Conservation (phyloP, 2,113 vertebrate species). For the Microcebus murinus region DNA sequence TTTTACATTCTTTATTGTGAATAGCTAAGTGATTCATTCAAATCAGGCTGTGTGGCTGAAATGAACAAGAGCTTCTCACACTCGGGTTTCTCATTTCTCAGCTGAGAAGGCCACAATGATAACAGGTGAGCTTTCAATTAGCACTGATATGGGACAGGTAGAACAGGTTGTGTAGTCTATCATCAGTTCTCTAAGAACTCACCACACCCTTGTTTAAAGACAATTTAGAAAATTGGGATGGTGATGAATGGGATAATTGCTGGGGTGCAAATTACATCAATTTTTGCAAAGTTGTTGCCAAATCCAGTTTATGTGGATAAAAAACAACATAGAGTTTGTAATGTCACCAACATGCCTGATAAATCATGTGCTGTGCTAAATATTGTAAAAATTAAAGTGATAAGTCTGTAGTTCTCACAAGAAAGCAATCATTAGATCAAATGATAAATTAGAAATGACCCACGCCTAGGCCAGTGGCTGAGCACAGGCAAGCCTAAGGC, state of each 20-base stretch:
- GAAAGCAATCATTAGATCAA: constrained; percentile 25
- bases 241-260: constrained; percentile 66
- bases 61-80: constrained; percentile 55
- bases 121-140: constrained; percentile 42
- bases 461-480: neutral
- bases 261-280: constrained; percentile 35
- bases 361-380: neutral
- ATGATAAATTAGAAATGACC: neutral
- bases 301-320: constrained; percentile 29
- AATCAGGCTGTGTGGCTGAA: neutral
- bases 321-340: constrained; percentile 66
- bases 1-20: neutral
- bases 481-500: neutral
- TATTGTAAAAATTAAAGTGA: constrained; percentile 30
- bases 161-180: neutral
- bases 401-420: constrained; percentile 36
- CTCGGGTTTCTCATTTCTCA: neutral
- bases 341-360: constrained; percentile 46
- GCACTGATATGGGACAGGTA: constrained; percentile 28
- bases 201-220: constrained; percentile 59
- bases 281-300: constrained; percentile 49
- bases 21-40: constrained; percentile 40
- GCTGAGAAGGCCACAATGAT: constrained; percentile 16
- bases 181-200: constrained; percentile 24
- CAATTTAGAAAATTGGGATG: constrained; percentile 68